Conservation (phyloP, 2,888 invertebrate genomes). For the Acrobasis suavella region DNA sequence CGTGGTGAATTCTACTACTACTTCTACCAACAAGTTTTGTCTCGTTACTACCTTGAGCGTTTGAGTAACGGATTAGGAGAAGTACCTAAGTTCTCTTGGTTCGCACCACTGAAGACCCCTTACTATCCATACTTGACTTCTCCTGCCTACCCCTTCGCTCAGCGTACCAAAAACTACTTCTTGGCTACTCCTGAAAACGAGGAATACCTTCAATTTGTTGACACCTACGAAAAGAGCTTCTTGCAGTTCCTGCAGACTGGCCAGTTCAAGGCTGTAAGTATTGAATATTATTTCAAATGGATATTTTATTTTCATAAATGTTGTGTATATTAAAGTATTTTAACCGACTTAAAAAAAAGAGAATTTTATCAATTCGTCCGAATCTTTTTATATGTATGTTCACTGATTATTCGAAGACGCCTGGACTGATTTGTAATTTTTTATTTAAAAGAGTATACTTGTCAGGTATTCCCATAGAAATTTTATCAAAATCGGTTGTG, state of each 20-base stretch:
- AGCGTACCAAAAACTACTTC: conserved; percentile 83
- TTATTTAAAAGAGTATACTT: too few species aligned
- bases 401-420: too few species aligned
- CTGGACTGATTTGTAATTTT: too few species aligned
- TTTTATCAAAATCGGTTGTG: too few species aligned
- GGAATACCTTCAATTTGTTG: conserved; percentile 79
- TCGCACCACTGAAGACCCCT: conserved; percentile 76
- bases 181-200: conserved; percentile 74
- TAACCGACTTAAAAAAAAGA: too few species aligned
- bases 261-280: conserved; percentile 83
- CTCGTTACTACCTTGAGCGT: conserved; percentile 87
- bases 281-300: conserved; percentile 29
- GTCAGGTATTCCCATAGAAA: too few species aligned
- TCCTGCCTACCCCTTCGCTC: conserved; percentile 73
- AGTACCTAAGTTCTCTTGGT: conserved; percentile 84
- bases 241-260: conserved; percentile 78
- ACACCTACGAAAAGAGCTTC: conserved; percentile 81
- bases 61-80: conserved; percentile 84
- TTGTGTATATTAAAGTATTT: not conserved
- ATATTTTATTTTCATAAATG: not conserved
- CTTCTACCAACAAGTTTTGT: conserved; percentile 86
- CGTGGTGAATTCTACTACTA: conserved; percentile 86
- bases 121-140: conserved; percentile 51
- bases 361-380: too few species aligned
- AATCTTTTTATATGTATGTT: too few species aligned